Evolutionary conservation across 2,797 vertebrate genomes (phyloP).

Genomic region (Eulemur mongoz): DNA sequence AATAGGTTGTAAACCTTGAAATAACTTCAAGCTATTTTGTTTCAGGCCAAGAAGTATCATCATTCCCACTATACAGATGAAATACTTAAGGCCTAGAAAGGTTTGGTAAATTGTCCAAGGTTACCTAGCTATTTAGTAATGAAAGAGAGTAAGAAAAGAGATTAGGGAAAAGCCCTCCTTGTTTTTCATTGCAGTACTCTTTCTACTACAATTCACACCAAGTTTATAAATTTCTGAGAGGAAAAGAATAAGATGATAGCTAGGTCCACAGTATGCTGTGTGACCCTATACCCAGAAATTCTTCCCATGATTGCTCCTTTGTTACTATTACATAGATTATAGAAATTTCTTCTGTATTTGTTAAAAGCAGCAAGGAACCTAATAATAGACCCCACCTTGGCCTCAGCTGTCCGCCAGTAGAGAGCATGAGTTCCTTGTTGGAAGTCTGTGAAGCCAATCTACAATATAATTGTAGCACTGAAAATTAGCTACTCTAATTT

Average conservation of each 20-base stretch:
- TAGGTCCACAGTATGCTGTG: not conserved
- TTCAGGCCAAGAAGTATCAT: not conserved
- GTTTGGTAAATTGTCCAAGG: not conserved
- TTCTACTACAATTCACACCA: conserved; percentile 12
- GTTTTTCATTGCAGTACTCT: not conserved
- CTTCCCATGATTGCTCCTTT: not conserved
- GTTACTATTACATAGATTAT: not conserved
- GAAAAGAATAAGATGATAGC: not conserved
- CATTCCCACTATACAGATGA: not conserved
- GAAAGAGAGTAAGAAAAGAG: not conserved
- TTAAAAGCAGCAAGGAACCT: conserved; percentile 36
- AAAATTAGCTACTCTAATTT: conserved; percentile 34
- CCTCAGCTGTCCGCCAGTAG: not conserved
- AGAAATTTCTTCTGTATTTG: not conserved
- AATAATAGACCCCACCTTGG: not conserved
- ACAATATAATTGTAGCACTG: not conserved
- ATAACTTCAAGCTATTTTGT: conserved; percentile 32
- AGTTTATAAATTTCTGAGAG: conserved; percentile 16
- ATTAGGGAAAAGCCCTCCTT: not conserved
- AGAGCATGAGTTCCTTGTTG: not conserved
- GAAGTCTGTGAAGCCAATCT: not conserved
- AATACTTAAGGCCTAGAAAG: conserved; percentile 18
- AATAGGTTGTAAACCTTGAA: not conserved
- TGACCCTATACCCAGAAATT: not conserved
- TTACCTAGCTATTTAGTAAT: not conserved